Evolutionary conservation across 2,113 vertebrate species (phyloP), one percentile per base, ranked within the genome.

Genomic region (Triplophysa dalaica): DNA sequence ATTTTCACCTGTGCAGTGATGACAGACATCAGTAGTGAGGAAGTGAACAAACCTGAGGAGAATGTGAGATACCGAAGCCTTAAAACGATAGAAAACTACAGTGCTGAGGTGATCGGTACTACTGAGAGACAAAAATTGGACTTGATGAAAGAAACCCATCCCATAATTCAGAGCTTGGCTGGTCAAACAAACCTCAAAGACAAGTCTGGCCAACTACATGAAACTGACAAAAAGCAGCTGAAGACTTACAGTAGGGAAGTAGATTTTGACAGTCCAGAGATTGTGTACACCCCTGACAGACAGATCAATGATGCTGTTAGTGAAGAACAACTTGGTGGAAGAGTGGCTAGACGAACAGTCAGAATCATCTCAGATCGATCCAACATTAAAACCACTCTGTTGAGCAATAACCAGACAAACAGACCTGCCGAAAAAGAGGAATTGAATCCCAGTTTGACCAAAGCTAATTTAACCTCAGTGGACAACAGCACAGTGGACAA

Each of bases 11-110:
- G 68, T 79, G 19, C 63, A 50, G 78, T 81, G 56, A 78, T 54
- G 21, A 14, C 78, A 82, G 82, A 85, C 62, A 26, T 56, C 2
- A 77, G 84, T 63, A 92, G 92, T 64, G 16, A 89, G 22, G 89
- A 90, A 74, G 67, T 67, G n/a, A 5, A 60, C 22, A 38, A 13
- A 79, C 63, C 75, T 2, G 45, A 67, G 67, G 68, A 41, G 58
- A 65, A 45, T 26, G 69, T 61, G 48, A 83, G 70, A 62, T 69
- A 82, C 54, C 63, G 81, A 12, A 65, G 65, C 1, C 77, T 69
- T 4, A 65, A 2, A 19, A 70, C 48, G 54, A 70, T n/a, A 52
- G 22, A 50, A 45, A 43, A 14, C 14, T 43, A 68, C 62, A 58
- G 38, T 52, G 58, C 19, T 60, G 19, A 29, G 17, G 13, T 52